These are phyloP conservation scores for Panthera uncia DNA, from an alignment of 2,113 vertebrate species.

Conservation along the genomic window DNA sequence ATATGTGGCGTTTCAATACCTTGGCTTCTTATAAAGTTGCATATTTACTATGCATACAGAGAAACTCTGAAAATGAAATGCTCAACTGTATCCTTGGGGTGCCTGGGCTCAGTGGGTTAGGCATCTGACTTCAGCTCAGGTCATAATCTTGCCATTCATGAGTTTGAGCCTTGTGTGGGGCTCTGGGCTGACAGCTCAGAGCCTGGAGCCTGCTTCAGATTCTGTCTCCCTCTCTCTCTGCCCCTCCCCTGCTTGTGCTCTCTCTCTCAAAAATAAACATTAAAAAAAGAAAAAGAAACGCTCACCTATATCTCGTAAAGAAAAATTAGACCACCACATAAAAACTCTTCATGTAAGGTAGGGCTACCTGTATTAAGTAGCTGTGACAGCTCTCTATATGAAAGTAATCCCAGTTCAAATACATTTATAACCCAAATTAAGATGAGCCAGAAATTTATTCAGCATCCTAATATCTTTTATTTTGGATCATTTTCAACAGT, in stretches of 20 bases:
- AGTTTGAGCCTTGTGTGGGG: too few relatives aligned
- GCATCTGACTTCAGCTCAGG: too few relatives aligned
- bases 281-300: too few relatives aligned
- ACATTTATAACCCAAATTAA: slow-evolving; percentile 12
- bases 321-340: slow-evolving; percentile 21
- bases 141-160: too few relatives aligned
- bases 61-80: background rate
- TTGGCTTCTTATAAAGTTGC: background rate
- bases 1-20: background rate
- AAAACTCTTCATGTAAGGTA: background rate
- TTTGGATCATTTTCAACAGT: background rate
- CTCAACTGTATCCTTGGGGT: too few relatives aligned
- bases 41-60: background rate
- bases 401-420: background rate
- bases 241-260: too few relatives aligned
- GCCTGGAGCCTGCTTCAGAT: too few relatives aligned
- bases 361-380: background rate
- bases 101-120: too few relatives aligned
- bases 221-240: too few relatives aligned
- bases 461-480: background rate
- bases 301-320: background rate
- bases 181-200: too few relatives aligned
- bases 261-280: too few relatives aligned
- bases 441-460: slow-evolving; percentile 35
- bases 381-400: background rate